Conservation (phyloP, 2,113 vertebrate genomes). For the Dolichotis patagonum region DNA sequence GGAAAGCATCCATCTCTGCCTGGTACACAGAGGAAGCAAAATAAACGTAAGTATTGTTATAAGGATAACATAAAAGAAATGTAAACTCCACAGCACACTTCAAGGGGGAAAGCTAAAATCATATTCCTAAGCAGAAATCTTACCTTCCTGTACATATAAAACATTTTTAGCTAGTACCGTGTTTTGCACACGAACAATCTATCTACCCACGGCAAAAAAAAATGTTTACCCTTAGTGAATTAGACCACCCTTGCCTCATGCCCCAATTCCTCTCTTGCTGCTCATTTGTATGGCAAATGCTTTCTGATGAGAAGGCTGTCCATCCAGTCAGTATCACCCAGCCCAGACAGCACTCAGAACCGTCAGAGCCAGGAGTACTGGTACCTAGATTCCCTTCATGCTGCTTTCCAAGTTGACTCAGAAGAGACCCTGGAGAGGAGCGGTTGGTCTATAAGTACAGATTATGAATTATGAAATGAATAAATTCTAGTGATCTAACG, state of each 20-base stretch:
- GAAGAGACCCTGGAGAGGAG: neutral
- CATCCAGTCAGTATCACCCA: neutral
- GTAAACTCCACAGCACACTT: neutral
- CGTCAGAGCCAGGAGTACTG: fast-evolving
- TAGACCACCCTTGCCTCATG: neutral
- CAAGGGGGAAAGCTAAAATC: neutral
- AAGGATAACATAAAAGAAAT: neutral
- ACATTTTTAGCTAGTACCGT: neutral
- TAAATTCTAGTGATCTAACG: neutral
- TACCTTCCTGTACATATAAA: neutral
- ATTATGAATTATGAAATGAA: neutral
- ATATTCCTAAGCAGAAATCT: constrained; percentile 34
- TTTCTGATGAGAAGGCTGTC: neutral
- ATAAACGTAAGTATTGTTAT: neutral
- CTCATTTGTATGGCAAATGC: neutral
- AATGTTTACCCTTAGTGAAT: neutral
- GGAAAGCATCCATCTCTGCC: neutral
- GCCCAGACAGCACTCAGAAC: neutral
- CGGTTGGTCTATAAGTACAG: neutral
- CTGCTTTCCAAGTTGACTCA: neutral
- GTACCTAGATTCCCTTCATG: neutral
- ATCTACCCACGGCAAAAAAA: neutral
- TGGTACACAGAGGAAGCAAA: neutral
- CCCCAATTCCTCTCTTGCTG: neutral
- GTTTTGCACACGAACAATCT: constrained; percentile 45